phyloP scores from a whole-genome alignment of 2,888 invertebrate species.

The Agonopterix subpropinquella region DNA sequence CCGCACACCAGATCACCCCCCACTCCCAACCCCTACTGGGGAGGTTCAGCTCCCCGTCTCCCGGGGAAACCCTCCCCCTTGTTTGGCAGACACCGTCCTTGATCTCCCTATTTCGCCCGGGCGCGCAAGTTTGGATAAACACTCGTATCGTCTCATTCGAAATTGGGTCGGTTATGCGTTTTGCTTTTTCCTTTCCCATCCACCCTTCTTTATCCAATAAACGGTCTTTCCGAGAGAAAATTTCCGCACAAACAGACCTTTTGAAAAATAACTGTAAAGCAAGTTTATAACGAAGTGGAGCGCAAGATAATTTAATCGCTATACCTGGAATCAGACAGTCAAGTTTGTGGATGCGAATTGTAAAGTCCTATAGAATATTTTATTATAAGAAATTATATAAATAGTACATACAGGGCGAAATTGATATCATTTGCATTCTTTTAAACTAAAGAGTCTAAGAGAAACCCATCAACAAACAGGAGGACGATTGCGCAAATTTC shows the following conservation, averaged over 20 bases:
- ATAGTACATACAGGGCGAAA: too few species aligned
- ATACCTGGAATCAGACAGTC: too few species aligned
- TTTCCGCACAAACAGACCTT: too few species aligned
- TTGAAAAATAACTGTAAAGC: too few species aligned
- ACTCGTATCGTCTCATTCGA: conserved; percentile 58
- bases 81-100: conserved; percentile 75
- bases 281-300: too few species aligned
- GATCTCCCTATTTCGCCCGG: conserved; percentile 65
- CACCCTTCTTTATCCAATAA: conserved; percentile 18
- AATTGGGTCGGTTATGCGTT: conserved; percentile 70
- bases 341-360: too few species aligned
- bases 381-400: too few species aligned
- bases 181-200: conserved; percentile 35
- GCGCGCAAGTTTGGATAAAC: conserved; percentile 69
- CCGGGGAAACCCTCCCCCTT: conserved; percentile 71
- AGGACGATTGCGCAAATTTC: too few species aligned
- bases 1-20: conserved; percentile 15
- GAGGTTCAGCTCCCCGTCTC: conserved; percentile 42
- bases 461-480: too few species aligned
- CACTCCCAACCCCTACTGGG: conserved; percentile 13
- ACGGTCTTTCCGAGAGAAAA: neutral
- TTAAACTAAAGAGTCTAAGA: too few species aligned
- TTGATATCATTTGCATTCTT: too few species aligned
- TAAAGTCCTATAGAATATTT: too few species aligned
- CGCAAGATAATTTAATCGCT: neutral